These are phyloP conservation scores for Sterna hirundo DNA, from an alignment of 2,113 vertebrate species.

Conservation along the genomic window DNA sequence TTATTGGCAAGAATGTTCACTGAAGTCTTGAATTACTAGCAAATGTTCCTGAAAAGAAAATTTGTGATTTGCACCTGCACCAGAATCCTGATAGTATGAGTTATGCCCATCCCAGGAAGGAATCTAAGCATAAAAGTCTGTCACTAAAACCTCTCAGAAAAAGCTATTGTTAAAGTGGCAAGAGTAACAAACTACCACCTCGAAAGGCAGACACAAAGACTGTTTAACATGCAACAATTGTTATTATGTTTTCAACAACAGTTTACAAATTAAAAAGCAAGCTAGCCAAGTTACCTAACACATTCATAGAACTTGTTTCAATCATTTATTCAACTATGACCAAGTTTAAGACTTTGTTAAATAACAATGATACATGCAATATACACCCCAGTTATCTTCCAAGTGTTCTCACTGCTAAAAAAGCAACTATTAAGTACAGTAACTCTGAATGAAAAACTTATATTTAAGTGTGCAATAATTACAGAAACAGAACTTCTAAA, in stretches of 20 bases:
- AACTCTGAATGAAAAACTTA: background rate
- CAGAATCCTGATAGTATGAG: background rate
- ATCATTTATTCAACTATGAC: background rate
- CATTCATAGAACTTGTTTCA: background rate
- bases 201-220: background rate
- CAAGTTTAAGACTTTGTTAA: background rate
- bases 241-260: background rate
- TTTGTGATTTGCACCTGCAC: background rate
- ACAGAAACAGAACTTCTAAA: background rate
- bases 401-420: background rate
- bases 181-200: background rate
- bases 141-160: background rate
- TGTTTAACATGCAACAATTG: background rate
- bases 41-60: constrained; percentile 17
- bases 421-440: background rate
- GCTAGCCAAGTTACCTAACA: background rate
- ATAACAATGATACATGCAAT: background rate
- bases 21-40: background rate
- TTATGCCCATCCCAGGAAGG: background rate
- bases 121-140: background rate
- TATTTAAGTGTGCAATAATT: background rate
- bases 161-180: background rate
- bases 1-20: background rate
- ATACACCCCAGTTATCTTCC: background rate
- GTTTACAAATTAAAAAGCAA: background rate